These are phyloP conservation scores for Melanotaenia boesemani DNA, from an alignment of 2,797 vertebrate species.

Conservation along the genomic window DNA sequence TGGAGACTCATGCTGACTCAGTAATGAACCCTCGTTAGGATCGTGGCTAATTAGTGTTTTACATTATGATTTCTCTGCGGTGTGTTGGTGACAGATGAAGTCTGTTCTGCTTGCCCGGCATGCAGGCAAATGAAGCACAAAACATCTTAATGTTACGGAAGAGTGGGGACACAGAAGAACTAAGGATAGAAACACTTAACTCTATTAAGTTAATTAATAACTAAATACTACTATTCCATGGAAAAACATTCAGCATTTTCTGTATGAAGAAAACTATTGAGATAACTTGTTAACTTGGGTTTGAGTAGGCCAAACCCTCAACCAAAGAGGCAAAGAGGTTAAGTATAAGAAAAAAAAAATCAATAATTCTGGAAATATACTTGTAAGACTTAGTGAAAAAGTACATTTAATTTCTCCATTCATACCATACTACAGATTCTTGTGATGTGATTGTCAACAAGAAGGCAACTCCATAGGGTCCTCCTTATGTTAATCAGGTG, in stretches of 20 bases:
- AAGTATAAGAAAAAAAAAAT: background rate
- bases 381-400: background rate
- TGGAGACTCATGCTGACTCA: constrained; percentile 52
- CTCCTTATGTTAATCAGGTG: constrained; percentile 29
- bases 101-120: constrained; percentile 55
- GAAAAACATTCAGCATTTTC: constrained; percentile 2
- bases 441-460: constrained; percentile 9
- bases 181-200: constrained; percentile 37
- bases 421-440: constrained; percentile 5
- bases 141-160: constrained; percentile 71
- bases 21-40: constrained; percentile 75
- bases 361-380: too few relatives aligned
- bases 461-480: constrained; percentile 4
- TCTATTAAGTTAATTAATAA: constrained; percentile 62
- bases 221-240: constrained; percentile 14
- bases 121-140: constrained; percentile 58
- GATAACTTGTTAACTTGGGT: background rate
- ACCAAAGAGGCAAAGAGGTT: too few relatives aligned
- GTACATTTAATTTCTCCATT: background rate
- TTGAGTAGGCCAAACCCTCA: too few relatives aligned
- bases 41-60: constrained; percentile 79
- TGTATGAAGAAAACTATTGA: background rate
- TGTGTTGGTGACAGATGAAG: constrained; percentile 73
- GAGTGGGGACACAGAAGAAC: constrained; percentile 32
- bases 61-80: constrained; percentile 76